phyloP scores from a whole-genome alignment of 2,113 vertebrate genomes.

The Malurus melanocephalus region DNA sequence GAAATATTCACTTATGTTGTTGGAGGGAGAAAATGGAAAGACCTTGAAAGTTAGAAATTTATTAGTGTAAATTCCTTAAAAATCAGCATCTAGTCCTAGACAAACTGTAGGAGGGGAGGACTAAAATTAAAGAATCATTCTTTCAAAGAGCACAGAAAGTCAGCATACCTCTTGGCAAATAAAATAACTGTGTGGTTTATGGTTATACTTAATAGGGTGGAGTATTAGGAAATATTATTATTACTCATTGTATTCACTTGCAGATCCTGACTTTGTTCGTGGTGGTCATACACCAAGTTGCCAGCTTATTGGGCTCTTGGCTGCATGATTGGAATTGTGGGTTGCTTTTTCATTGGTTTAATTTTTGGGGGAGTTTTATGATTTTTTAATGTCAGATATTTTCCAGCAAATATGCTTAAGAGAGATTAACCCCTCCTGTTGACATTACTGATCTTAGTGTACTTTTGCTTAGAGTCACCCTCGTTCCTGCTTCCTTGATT shows the following conservation, averaged over 20 bases:
- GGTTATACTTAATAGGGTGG: background rate
- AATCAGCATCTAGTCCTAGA: background rate
- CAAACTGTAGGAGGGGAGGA: background rate
- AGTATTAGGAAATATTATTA: background rate
- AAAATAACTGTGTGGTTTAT: background rate
- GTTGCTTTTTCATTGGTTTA: background rate
- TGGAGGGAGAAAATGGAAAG: background rate
- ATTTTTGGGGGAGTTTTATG: rapidly evolving
- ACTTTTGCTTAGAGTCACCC: background rate
- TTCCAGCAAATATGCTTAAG: background rate
- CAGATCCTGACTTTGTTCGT: background rate
- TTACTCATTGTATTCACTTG: background rate
- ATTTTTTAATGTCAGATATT: background rate
- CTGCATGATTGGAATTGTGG: background rate
- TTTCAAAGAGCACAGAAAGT: background rate
- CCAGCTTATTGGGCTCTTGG: background rate
- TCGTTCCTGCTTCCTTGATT: background rate
- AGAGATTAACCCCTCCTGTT: background rate
- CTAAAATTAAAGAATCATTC: background rate
- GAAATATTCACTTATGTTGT: background rate
- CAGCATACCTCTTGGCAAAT: background rate
- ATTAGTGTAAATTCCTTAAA: background rate
- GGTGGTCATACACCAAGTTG: background rate
- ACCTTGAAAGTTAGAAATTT: background rate
- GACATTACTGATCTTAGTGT: background rate